Conservation (phyloP, 1,140 invertebrate genomes). For the Luehdorfia chinensis region DNA sequence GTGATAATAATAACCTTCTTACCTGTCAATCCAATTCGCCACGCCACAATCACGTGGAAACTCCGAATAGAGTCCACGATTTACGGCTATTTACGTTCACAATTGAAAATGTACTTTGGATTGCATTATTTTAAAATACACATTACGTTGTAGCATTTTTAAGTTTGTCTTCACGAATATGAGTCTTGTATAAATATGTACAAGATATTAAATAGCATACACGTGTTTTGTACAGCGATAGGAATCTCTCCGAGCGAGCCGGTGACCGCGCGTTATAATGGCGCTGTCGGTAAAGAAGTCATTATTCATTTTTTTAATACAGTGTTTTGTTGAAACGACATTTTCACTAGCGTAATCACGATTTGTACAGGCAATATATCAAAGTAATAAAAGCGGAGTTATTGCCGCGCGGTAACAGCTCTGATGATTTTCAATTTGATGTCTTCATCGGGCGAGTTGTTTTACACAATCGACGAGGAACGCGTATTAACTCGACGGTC, state of each 20-base stretch:
- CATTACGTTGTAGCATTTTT: constrained; percentile 20
- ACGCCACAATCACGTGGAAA: constrained; percentile 63
- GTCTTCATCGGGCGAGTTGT: constrained; percentile 55
- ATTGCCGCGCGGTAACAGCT: constrained; percentile 47
- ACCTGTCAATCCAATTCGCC: constrained; percentile 71
- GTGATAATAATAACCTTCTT: constrained; percentile 75
- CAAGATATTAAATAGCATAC: constrained; percentile 29
- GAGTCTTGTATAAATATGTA: background rate
- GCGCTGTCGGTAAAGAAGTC: constrained; percentile 70
- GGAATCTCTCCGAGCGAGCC: constrained; percentile 56
- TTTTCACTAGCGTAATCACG: constrained; percentile 73
- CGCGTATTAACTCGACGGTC: constrained; percentile 8
- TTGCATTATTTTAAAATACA: constrained; percentile 18
- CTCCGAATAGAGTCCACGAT: constrained; percentile 39
- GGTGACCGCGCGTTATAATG: constrained; percentile 65
- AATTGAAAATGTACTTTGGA: constrained; percentile 36
- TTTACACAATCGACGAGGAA: constrained; percentile 40
- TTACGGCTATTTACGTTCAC: constrained; percentile 16
- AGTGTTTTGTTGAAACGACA: constrained; percentile 74
- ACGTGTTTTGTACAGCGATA: constrained; percentile 37
- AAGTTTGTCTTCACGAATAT: constrained; percentile 15
- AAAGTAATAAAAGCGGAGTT: constrained; percentile 64
- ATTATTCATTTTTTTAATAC: constrained; percentile 77
- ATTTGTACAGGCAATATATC: constrained; percentile 70
- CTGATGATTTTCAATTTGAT: constrained; percentile 73